A percentile compares a stretch with the other conserved stretches of the same genome.
phyloP scores from a whole-genome alignment of 1,140 invertebrate genomes.

The Drosophila truncata region DNA sequence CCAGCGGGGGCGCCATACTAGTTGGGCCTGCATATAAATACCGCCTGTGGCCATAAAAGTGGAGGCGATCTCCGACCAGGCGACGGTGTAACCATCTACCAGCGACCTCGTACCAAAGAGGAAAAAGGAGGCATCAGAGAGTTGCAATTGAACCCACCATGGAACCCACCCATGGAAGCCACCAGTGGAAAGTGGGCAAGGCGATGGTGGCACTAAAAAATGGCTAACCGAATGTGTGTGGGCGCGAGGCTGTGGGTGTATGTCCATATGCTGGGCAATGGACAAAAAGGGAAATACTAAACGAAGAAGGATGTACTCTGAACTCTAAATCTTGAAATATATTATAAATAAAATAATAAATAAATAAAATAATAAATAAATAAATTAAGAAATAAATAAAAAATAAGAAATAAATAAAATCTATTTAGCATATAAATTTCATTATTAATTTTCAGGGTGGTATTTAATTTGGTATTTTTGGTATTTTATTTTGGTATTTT shows the following conservation, averaged over 20 bases:
- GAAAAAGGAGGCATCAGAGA: conserved; percentile 4
- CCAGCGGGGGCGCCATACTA: conserved; percentile 30
- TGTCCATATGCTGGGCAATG: conserved; percentile 35
- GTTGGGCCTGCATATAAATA: conserved; percentile 85
- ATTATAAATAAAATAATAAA: too few species aligned
- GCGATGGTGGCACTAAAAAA: conserved; percentile 72
- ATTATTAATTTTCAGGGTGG: too few species aligned
- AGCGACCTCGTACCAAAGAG: background rate
- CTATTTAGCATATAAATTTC: too few species aligned
- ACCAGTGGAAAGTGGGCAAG: conserved; percentile 6
- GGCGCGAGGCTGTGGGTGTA: conserved; percentile 70
- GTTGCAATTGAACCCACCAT: conserved; percentile 40
- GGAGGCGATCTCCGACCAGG: conserved; percentile 79
- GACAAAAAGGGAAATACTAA: background rate
- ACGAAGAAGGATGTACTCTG: background rate
- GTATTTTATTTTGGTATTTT: too few species aligned
- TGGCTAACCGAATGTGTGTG: conserved; percentile 82
- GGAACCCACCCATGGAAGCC: conserved; percentile 11
- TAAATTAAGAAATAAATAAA: too few species aligned
- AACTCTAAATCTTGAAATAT: background rate
- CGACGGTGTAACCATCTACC: conserved; percentile 63
- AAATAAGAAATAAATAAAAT: too few species aligned
- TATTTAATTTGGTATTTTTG: too few species aligned
- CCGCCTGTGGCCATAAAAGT: conserved; percentile 85
- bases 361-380: background rate